phyloP scores from a whole-genome alignment of 2,797 vertebrate genomes.

The Trichosurus vulpecula region DNA sequence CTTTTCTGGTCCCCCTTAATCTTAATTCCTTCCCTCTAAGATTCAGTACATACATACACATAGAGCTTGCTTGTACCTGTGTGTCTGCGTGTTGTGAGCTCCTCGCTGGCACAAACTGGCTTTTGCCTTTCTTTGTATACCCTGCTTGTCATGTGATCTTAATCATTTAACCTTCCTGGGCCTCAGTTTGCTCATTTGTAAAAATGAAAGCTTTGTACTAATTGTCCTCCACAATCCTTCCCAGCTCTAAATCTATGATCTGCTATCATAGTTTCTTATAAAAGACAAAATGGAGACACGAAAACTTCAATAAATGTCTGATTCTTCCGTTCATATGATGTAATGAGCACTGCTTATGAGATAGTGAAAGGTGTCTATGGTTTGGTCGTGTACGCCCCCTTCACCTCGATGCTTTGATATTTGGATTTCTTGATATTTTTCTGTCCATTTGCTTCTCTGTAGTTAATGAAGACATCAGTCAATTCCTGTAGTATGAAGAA shows the following conservation, averaged over 20 bases:
- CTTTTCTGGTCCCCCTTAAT: too few relatives aligned
- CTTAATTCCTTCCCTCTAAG: too few relatives aligned
- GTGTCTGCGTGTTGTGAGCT: too few relatives aligned
- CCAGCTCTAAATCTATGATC: neutral
- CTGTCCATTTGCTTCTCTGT: constrained; percentile 42
- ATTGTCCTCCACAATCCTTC: neutral
- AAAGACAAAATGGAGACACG: neutral
- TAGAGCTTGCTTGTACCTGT: too few relatives aligned
- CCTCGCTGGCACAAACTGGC: too few relatives aligned
- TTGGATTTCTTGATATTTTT: neutral
- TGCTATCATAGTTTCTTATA: neutral
- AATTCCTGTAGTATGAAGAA: constrained; percentile 85
- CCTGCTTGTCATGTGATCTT: neutral
- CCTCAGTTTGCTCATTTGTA: neutral
- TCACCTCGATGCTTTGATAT: neutral
- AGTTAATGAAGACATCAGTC: constrained; percentile 91
- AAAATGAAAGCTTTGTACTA: neutral
- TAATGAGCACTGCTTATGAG: neutral
- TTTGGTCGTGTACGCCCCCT: neutral
- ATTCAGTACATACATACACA: too few relatives aligned
- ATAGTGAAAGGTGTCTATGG: neutral
- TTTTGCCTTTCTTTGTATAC: too few relatives aligned
- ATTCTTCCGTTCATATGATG: neutral
- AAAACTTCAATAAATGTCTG: neutral
- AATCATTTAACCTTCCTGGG: neutral